phyloP scores from a whole-genome alignment of 2,797 vertebrate genomes.

The Onychomys arenicola region DNA sequence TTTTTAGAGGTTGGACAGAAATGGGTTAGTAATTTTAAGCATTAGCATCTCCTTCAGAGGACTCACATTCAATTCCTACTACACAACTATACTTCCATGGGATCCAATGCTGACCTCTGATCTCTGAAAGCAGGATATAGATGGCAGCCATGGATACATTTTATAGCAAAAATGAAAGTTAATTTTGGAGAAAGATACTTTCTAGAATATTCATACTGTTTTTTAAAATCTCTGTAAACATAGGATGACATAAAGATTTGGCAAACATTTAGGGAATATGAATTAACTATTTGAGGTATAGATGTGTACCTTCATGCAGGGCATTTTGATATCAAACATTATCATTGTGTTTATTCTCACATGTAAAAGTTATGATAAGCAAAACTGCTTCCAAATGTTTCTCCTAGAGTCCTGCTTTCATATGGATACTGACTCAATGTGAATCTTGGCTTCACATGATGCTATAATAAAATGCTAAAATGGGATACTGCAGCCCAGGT shows the following conservation, averaged over 20 bases:
- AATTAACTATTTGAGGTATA: neutral
- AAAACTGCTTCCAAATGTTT: neutral
- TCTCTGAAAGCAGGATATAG: neutral
- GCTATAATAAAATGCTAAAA: neutral
- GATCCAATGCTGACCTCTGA: neutral
- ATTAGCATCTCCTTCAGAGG: neutral
- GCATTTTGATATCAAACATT: neutral
- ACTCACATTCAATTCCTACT: neutral
- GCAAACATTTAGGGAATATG: neutral
- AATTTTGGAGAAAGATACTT: neutral
- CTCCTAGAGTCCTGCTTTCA: neutral
- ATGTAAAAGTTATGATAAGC: neutral
- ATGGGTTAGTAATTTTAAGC: neutral
- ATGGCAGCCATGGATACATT: neutral
- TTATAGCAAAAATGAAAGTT: neutral
- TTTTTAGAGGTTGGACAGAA: neutral
- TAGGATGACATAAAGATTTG: neutral
- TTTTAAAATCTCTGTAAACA: neutral
- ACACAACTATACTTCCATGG: neutral
- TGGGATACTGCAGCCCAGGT: neutral
- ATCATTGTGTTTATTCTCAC: neutral
- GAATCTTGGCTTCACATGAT: neutral
- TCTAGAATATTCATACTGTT: neutral
- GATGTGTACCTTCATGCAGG: no score
- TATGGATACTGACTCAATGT: neutral